Evolutionary conservation across 2,113 vertebrate species (phyloP), one percentile per base, ranked within the genome.

Genomic region (Pseudonaja textilis): DNA sequence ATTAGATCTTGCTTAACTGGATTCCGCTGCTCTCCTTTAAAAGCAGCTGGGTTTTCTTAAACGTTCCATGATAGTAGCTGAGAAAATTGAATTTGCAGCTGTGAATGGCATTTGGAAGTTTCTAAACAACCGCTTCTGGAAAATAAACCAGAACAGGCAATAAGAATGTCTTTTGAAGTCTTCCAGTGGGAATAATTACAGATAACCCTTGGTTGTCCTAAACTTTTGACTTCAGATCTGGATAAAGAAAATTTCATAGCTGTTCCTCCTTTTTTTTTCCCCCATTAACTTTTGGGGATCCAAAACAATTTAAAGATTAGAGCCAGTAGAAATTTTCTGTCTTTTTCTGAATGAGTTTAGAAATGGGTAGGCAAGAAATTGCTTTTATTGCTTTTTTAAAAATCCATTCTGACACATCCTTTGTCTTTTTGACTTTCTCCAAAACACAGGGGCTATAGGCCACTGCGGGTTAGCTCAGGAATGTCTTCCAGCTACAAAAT

Each of bases 11-110:
- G 85, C 92, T 59, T 92, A 93, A 90, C 87, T 95, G 57, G 93
- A 94, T 86, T 54, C 95, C 94, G 89, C 91, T 92, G 93, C 92
- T 95, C 90, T 87, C 93, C 54, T 96, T 94, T 89, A 91, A 91
- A 95, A 69, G 88, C 95, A 96, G 93, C 94, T 96, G 95, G 89
- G 90, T 93, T 94, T 93, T 93, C 93, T 94, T 96, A 95, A 94
- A 95, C 91, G 91, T 93, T 57, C 57, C 45, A 87, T 91, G 88
- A 94, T 94, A 95, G 94, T 95, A 94, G 93, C 18, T 10, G 92
- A 57, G 95, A 94, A 90, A 96, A 95, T 61, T 93, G 88, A 93
- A 89, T 96, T 93, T 94, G 94, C 93, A 94, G 91, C 92, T 92
- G 91, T 90, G 88, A 95, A 94, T 89, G 90, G 56, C 87, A 61